These are phyloP conservation scores for Borostomias antarcticus DNA, from an alignment of 2,797 vertebrate species.

Conservation along the genomic window DNA sequence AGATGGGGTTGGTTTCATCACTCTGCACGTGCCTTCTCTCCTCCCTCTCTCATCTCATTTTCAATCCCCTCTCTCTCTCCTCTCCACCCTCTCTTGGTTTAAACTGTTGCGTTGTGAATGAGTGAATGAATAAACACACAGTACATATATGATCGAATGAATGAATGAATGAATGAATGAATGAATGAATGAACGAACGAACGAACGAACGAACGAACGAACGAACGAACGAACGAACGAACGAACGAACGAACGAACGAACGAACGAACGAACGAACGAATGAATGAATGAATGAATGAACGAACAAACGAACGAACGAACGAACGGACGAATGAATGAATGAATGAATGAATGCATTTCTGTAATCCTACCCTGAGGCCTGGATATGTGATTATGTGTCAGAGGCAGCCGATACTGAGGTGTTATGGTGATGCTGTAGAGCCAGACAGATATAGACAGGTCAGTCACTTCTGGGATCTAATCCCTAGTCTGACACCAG, in stretches of 20 bases:
- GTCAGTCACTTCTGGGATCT: neutral
- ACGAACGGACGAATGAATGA: neutral
- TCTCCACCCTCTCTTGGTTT: neutral
- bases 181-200: neutral
- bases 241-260: conserved; percentile 1
- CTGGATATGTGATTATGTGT: neutral
- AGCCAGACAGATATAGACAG: neutral
- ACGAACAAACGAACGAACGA: neutral
- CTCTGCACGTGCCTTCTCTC: neutral
- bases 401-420: neutral
- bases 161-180: neutral
- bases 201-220: neutral
- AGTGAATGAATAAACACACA: neutral
- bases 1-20: neutral
- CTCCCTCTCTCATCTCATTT: neutral
- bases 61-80: neutral
- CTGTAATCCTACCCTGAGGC: neutral
- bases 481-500: conserved; percentile 18
- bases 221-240: neutral
- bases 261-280: neutral
- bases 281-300: neutral
- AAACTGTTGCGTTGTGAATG: neutral
- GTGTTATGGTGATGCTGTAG: neutral
- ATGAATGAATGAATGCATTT: neutral
- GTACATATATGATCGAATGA: neutral